Percentiles rank a stretch among this genome's conserved stretches.
Evolutionary conservation across 1,140 invertebrate genomes (phyloP).

Genomic region (Ectropis grisescens): DNA sequence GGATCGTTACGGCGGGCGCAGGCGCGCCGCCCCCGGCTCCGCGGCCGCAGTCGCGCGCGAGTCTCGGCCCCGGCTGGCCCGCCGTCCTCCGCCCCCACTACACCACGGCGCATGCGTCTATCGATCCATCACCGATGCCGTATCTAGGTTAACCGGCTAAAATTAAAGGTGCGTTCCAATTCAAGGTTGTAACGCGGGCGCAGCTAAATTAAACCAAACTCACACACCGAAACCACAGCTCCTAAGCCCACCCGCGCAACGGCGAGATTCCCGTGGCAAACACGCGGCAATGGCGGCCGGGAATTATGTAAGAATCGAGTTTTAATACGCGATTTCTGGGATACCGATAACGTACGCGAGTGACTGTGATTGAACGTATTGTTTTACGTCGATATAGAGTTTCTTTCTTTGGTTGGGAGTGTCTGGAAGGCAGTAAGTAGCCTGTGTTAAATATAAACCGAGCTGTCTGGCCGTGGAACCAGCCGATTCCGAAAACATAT

Average conservation of each 20-base stretch:
- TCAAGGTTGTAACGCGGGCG: constrained; percentile 61
- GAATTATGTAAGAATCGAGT: constrained; percentile 61
- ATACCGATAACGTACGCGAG: constrained; percentile 26
- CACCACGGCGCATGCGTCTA: constrained; percentile 51
- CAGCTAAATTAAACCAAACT: constrained; percentile 54
- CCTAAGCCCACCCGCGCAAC: constrained; percentile 12
- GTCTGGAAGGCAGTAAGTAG: constrained; percentile 38
- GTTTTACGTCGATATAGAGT: constrained; percentile 3
- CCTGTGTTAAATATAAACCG: constrained; percentile 44
- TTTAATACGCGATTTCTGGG: constrained; percentile 18
- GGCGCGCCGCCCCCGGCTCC: constrained; percentile 23
- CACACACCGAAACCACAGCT: too few species aligned
- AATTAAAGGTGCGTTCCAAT: constrained; percentile 65
- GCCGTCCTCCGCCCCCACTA: constrained; percentile 16
- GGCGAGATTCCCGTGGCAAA: constrained; percentile 38
- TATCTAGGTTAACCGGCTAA: constrained; percentile 67
- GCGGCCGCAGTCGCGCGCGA: constrained; percentile 38
- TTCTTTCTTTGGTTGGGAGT: constrained; percentile 19
- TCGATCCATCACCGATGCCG: constrained; percentile 47
- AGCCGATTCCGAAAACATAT: too few species aligned
- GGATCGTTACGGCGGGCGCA: constrained; percentile 44
- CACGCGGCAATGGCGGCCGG: constrained; percentile 34
- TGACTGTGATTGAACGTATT: constrained; percentile 19
- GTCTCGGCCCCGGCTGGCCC: constrained; percentile 19
- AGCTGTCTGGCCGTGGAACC: constrained; percentile 24